These are phyloP conservation scores for Neosilurus hyrtlii DNA, from an alignment of 2,797 vertebrate species.

Conservation along the genomic window DNA sequence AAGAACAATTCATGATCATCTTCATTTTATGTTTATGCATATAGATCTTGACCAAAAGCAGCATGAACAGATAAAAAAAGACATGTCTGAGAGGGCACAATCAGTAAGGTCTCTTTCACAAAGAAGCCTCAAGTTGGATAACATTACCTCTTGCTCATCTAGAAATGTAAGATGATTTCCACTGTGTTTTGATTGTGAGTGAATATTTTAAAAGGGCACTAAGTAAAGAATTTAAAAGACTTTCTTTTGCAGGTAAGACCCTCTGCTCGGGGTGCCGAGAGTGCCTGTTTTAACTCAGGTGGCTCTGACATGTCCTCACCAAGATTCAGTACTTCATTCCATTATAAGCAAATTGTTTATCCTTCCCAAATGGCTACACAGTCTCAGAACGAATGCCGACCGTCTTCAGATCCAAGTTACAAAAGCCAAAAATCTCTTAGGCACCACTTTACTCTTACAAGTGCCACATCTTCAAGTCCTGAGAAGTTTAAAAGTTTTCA, in stretches of 20 bases:
- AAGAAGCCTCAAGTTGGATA: conserved; percentile 63
- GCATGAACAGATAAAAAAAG: conserved; percentile 77
- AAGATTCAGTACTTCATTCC: conserved; percentile 68
- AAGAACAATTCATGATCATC: background rate
- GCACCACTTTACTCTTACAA: conserved; percentile 46
- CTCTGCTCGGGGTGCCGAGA: conserved; percentile 64
- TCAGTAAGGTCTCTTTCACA: conserved; percentile 66
- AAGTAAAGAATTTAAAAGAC: background rate
- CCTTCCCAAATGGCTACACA: conserved; percentile 49
- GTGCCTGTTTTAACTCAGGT: conserved; percentile 58
- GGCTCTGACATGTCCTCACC: conserved; percentile 65
- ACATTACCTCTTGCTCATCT: conserved; percentile 63
- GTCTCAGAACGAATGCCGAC: conserved; percentile 33
- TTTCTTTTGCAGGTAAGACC: conserved; percentile 62
- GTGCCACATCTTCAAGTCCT: conserved; percentile 53
- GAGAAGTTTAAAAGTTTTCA: conserved; percentile 67
- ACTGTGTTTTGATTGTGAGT: background rate
- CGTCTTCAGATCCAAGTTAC: conserved; percentile 59
- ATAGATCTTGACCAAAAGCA: conserved; percentile 87
- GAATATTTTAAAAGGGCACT: background rate
- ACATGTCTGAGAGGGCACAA: conserved; percentile 65
- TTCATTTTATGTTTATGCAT: conserved; percentile 48
- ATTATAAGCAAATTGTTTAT: conserved; percentile 69
- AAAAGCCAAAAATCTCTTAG: conserved; percentile 53
- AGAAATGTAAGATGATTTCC: conserved; percentile 70